These are phyloP conservation scores for Pristionchus exspectatus DNA, from an alignment of 2,888 invertebrate genomes.

Conservation along the genomic window DNA sequence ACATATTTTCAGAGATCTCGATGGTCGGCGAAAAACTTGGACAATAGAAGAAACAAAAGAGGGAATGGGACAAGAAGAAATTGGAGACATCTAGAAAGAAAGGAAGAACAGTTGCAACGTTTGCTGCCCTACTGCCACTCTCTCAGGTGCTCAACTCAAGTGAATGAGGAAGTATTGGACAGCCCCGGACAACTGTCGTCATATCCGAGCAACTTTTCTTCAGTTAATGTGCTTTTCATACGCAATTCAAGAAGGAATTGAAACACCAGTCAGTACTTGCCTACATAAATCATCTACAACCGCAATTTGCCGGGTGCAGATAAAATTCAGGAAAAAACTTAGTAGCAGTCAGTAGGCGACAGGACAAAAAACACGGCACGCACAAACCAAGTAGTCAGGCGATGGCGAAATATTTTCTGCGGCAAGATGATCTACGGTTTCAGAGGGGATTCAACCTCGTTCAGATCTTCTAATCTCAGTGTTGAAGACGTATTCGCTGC, in stretches of 20 bases:
- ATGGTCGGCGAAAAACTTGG: background rate
- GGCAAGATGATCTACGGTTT: no score
- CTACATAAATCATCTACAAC: background rate
- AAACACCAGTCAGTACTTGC: background rate
- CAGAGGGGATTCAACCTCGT: no score
- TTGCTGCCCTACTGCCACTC: background rate
- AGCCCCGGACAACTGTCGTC: background rate
- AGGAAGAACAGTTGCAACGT: conserved; percentile 1
- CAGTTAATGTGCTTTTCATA: no score
- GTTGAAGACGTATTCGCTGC: no score
- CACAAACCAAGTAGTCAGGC: no score
- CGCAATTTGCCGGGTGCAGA: background rate
- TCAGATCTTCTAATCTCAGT: no score
- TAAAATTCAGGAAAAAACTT: no score
- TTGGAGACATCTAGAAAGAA: background rate
- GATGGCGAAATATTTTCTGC: no score
- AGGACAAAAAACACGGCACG: no score
- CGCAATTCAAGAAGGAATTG: background rate
- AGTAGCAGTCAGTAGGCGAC: no score
- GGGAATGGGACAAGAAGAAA: background rate
- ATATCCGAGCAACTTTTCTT: no score
- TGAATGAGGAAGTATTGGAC: conserved; percentile 1
- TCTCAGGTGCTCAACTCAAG: background rate
- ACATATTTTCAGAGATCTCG: background rate
- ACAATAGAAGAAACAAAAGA: background rate